Evolutionary conservation across 2,113 vertebrate genomes (phyloP).

Genomic region (Malurus elegans): DNA sequence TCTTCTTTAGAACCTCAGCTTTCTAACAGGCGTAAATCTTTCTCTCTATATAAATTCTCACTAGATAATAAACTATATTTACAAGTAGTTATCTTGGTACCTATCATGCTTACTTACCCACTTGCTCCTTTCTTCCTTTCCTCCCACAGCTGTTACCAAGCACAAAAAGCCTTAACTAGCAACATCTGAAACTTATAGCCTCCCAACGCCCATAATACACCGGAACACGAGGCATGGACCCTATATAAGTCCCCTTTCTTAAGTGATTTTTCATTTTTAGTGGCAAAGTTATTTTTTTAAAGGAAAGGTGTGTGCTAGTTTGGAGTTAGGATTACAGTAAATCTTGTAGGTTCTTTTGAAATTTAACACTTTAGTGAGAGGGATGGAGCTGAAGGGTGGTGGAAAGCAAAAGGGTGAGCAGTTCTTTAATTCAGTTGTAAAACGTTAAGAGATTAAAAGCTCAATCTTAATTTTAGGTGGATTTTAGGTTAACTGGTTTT

Average conservation of each 20-base stretch:
- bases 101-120: not conserved
- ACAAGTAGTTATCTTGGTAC: not conserved
- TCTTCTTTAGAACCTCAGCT: not conserved
- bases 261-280: not conserved
- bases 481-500: not conserved
- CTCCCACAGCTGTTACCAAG: not conserved
- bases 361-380: not conserved
- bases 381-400: not conserved
- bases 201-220: not conserved
- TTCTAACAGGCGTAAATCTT: not conserved
- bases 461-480: not conserved
- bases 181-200: not conserved
- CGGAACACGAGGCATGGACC: not conserved
- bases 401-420: not conserved
- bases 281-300: not conserved
- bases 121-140: not conserved
- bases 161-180: not conserved
- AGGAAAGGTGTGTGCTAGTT: accelerated
- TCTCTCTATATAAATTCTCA: not conserved
- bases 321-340: not conserved
- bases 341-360: not conserved
- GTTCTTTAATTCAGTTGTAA: not conserved
- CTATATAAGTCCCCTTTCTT: not conserved
- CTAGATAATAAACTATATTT: not conserved
- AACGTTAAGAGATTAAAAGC: not conserved